Conservation (phyloP, 2,113 vertebrate genomes). For the Ranitomeya imitator region DNA sequence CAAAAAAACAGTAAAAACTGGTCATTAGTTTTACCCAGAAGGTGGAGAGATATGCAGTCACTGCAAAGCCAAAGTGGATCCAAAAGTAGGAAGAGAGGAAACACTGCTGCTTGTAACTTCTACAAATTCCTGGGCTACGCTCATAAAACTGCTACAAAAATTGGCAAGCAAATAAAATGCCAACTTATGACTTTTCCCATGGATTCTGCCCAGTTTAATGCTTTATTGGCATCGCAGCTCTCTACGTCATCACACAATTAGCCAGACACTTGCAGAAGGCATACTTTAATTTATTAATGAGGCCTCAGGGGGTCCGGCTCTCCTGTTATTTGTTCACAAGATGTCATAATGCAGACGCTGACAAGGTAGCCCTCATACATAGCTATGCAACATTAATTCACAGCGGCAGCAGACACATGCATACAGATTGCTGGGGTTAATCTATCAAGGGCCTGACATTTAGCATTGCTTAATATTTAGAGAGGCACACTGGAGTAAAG, state of each 20-base stretch:
- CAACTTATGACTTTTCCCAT: not conserved
- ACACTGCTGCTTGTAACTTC: no score
- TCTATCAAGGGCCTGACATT: slow-evolving; percentile 16
- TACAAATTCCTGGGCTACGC: no score
- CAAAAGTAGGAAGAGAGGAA: no score
- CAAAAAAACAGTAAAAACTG: no score
- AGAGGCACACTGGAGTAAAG: slow-evolving; percentile 35
- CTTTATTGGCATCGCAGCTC: not conserved
- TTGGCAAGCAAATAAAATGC: not conserved
- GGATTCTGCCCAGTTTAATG: not conserved
- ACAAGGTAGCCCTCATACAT: not conserved
- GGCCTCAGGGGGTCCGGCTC: not conserved
- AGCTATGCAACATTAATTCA: not conserved
- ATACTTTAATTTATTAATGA: not conserved
- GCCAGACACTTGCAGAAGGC: not conserved
- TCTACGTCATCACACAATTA: not conserved
- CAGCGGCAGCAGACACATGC: not conserved
- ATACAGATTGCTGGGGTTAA: slow-evolving; percentile 3
- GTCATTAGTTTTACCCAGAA: no score
- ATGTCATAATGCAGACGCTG: not conserved
- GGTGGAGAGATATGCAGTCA: no score
- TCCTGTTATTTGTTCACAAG: not conserved
- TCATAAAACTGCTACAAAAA: no score
- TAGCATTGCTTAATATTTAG: slow-evolving; percentile 42
- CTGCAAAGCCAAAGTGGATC: no score